Conservation (phyloP, 2,888 invertebrate species). For the Thecophora atra region DNA sequence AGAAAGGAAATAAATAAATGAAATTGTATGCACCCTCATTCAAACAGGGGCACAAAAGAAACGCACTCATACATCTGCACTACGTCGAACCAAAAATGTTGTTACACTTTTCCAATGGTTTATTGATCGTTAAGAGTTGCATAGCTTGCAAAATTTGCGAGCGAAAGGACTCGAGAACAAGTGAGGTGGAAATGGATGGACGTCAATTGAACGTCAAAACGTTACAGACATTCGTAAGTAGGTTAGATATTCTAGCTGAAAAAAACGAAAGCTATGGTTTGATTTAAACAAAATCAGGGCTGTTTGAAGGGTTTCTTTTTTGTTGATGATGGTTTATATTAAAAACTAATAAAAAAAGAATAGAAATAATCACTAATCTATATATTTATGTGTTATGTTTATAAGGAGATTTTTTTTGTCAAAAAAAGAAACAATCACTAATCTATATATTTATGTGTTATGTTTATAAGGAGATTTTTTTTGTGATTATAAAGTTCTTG, state of each 20-base stretch:
- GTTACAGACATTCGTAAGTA: not conserved
- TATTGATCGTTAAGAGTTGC: conserved; percentile 17
- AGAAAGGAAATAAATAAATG: conserved; percentile 60
- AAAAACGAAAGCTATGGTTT: not conserved
- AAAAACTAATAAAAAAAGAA: too few relatives aligned
- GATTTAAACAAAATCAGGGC: not conserved
- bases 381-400: too few relatives aligned
- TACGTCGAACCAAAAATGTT: not conserved
- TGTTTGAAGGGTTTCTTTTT: not conserved
- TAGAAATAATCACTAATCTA: too few relatives aligned
- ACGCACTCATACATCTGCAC: too few relatives aligned
- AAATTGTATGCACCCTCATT: conserved; percentile 52
- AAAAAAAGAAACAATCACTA: too few relatives aligned
- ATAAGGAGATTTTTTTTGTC: too few relatives aligned
- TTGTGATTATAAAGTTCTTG: too few relatives aligned
- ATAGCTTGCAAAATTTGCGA: conserved; percentile 4
- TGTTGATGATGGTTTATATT: too few relatives aligned
- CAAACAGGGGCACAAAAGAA: too few relatives aligned
- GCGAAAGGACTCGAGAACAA: not conserved
- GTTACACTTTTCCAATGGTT: not conserved
- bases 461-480: too few relatives aligned
- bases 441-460: too few relatives aligned
- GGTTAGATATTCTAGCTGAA: not conserved
- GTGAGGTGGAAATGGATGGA: too few relatives aligned
- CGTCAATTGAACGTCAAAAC: conserved; percentile 8